Conservation (phyloP, 2,888 invertebrate species). For the Synergus umbraculus region DNA sequence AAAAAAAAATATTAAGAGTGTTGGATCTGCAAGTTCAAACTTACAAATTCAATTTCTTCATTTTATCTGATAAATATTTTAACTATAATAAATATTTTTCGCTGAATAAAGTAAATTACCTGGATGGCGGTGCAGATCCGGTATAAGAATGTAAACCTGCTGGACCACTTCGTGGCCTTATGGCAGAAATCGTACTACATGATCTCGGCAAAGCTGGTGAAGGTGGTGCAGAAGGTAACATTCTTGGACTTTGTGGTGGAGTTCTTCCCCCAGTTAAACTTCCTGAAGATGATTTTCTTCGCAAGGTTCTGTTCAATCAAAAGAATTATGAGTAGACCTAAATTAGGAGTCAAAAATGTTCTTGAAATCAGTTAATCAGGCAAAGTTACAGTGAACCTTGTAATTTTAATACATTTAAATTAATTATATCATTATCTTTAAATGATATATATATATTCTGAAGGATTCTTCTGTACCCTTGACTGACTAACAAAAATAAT, state of each 20-base stretch:
- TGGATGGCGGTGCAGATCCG: conserved; percentile 86
- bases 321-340: neutral
- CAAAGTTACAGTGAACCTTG: neutral
- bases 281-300: conserved; percentile 74
- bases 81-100: no score
- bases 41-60: neutral
- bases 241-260: conserved; percentile 74
- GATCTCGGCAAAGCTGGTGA: conserved; percentile 77
- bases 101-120: conserved; percentile 72
- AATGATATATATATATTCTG: no score
- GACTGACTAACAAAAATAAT: neutral
- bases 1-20: neutral
- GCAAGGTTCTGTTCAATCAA: conserved; percentile 63
- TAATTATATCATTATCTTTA: neutral
- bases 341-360: neutral
- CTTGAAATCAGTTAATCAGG: neutral
- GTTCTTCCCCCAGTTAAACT: conserved; percentile 77
- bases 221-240: conserved; percentile 75
- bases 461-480: neutral
- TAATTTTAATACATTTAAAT: neutral
- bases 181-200: conserved; percentile 75
- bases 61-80: neutral
- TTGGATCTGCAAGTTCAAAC: no score
- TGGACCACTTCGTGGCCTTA: conserved; percentile 86
- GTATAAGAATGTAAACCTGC: conserved; percentile 89